These are phyloP conservation scores for Meles meles DNA, from an alignment of 2,113 vertebrate genomes.

Conservation along the genomic window DNA sequence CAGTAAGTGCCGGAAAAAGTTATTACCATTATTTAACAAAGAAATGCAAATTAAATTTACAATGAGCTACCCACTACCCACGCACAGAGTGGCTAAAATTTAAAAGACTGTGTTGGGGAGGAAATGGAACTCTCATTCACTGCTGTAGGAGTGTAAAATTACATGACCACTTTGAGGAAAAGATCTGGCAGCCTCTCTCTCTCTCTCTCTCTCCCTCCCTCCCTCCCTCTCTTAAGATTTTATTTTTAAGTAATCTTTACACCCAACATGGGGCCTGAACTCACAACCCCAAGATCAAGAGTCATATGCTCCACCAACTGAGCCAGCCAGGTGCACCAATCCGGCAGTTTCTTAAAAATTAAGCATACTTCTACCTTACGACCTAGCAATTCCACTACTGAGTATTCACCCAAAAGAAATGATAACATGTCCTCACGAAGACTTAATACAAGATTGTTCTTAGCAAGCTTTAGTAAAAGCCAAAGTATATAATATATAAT, in stretches of 20 bases:
- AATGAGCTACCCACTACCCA: not conserved
- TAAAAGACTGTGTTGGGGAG: not conserved
- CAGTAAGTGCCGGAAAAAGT: not conserved
- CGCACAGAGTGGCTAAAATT: not conserved
- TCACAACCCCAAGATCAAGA: not conserved
- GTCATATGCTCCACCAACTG: not conserved
- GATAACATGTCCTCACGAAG: not conserved
- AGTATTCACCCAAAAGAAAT: conserved; percentile 8
- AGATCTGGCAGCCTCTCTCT: not conserved
- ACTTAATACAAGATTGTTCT: not conserved
- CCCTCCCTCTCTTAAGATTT: not conserved
- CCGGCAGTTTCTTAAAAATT: not conserved
- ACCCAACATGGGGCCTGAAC: not conserved
- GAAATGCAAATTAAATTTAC: conserved; percentile 5
- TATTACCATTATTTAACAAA: not conserved
- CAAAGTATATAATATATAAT: not conserved
- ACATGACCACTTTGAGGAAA: not conserved
- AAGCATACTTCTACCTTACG: not conserved
- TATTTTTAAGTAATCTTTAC: not conserved
- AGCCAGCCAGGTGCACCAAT: not conserved
- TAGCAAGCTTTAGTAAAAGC: not conserved
- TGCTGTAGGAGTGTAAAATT: not conserved
- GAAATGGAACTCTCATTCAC: not conserved
- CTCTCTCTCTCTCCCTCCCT: too few relatives aligned
- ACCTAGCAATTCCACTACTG: not conserved